Conservation (phyloP, 2,113 vertebrate species). For the Notechis scutatus region DNA sequence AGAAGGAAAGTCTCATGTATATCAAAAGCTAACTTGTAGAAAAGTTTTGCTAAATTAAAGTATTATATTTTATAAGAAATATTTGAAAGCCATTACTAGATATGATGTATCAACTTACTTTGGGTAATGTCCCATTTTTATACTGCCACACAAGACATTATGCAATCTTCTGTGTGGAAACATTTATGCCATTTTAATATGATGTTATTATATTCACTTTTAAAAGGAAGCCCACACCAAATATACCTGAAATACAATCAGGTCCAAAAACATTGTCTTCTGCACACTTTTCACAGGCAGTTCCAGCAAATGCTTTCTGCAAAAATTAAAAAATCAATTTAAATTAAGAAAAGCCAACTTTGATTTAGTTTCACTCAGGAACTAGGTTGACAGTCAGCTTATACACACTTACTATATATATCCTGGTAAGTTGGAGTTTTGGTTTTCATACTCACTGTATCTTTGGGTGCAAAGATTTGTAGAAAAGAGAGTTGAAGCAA, state of each 20-base stretch:
- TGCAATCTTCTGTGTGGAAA: neutral
- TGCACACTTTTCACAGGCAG: constrained; percentile 86
- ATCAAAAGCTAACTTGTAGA: neutral
- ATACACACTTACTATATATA: neutral
- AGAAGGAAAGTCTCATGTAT: neutral
- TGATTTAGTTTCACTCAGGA: neutral
- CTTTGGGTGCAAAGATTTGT: neutral
- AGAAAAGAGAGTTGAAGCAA: neutral
- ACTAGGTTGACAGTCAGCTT: neutral
- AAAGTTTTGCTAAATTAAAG: neutral
- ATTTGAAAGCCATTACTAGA: neutral
- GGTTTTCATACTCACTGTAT: neutral
- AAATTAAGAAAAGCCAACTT: neutral
- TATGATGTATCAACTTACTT: neutral
- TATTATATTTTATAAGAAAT: neutral
- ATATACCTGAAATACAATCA: constrained; percentile 79
- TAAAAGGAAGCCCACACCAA: neutral
- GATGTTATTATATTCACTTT: neutral
- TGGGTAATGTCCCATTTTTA: neutral
- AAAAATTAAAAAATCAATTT: constrained; percentile 11
- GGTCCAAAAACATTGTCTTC: constrained; percentile 76
- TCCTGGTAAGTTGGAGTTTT: neutral
- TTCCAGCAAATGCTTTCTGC: constrained; percentile 82
- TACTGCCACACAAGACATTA: neutral
- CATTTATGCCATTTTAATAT: neutral